Evolutionary conservation across 2,888 invertebrate genomes (phyloP), one percentile per base, ranked within the genome.

Genomic region (Mythimna pallens): DNA sequence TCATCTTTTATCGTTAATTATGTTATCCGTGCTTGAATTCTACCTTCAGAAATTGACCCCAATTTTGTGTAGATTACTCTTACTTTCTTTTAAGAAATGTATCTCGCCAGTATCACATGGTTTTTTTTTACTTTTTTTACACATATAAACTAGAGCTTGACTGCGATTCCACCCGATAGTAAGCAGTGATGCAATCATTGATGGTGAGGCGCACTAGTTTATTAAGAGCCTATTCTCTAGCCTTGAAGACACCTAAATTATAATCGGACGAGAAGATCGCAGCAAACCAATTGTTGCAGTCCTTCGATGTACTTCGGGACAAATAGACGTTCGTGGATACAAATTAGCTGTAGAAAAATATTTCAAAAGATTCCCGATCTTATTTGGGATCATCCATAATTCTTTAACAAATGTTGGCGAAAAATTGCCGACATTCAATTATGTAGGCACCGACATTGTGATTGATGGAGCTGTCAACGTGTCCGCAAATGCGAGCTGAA

Each of bases 381-480:
- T 71, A 74, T 73, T 79, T 73, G 70, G 55, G 40, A 69, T 79
- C 77, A 82, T 78, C 67, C 65, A 80, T 84, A 85, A 86, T 85
- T 75, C 82, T 77, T 78, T 70, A 84, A 80, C 86, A 84, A 78
- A 80, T 83, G 76, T 62, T 72, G 47, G 65, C 65, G 80, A 85
- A 86, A 87, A 86, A 86, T 84, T 84, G 78, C 74, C 65, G 81
- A 84, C 80, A 82, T 87, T 86, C 86, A 87, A 87, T 87, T 86
- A 86, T 81, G 79, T 81, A 87, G 73, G 74, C 79, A 81, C 71
- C 59, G 52, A 47, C 63, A 64, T 20, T 65, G 81, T 87, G 86
- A 86, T 86, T 86, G 86, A 86, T 86, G 83, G 65, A 75, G 62
- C 84, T 82, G 86, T 81, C 84, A 78, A 76, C 74, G 34, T 79